Percentiles rank a stretch among this genome's conserved stretches.
phyloP scores from a whole-genome alignment of 1,140 invertebrate species.

The Heterodera carotae region DNA sequence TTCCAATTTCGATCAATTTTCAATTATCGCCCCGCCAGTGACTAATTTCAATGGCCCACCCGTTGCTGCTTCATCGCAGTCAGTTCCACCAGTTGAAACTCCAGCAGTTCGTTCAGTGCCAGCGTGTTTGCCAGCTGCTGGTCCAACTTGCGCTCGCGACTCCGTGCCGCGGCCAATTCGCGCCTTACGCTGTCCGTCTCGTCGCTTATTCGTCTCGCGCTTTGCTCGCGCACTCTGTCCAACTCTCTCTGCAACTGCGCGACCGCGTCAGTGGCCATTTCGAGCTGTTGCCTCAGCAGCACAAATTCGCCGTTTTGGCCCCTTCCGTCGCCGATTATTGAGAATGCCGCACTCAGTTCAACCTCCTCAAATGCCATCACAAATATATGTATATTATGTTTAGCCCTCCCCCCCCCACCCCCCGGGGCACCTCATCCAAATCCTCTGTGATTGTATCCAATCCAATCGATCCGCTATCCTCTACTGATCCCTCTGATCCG shows the following conservation, averaged over 20 bases:
- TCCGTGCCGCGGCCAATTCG: constrained; percentile 19
- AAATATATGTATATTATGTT: background rate
- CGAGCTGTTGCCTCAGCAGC: constrained; percentile 47
- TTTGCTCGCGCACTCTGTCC: constrained; percentile 14
- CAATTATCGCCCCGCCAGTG: too few species aligned
- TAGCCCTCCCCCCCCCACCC: background rate
- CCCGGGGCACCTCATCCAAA: constrained; percentile 57
- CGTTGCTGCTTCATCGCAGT: constrained; percentile 33
- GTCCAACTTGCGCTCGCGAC: constrained; percentile 40
- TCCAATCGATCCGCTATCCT: constrained; percentile 40
- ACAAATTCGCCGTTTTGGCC: constrained; percentile 14
- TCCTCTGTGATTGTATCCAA: constrained; percentile 62
- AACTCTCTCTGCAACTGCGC: constrained; percentile 38
- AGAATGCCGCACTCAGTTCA: constrained; percentile 34
- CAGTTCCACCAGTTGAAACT: constrained; percentile 60
- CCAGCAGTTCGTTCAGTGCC: constrained; percentile 58
- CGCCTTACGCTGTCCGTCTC: background rate
- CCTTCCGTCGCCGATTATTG: constrained; percentile 24
- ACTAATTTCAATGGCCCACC: background rate
- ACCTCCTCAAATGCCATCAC: constrained; percentile 31
- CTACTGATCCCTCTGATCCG: constrained; percentile 58
- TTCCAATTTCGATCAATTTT: too few species aligned
- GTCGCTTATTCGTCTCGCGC: constrained; percentile 11
- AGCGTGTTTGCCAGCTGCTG: constrained; percentile 48
- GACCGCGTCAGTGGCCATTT: constrained; percentile 40